Conservation (phyloP, 2,888 invertebrate genomes). For the Ctena decussata region DNA sequence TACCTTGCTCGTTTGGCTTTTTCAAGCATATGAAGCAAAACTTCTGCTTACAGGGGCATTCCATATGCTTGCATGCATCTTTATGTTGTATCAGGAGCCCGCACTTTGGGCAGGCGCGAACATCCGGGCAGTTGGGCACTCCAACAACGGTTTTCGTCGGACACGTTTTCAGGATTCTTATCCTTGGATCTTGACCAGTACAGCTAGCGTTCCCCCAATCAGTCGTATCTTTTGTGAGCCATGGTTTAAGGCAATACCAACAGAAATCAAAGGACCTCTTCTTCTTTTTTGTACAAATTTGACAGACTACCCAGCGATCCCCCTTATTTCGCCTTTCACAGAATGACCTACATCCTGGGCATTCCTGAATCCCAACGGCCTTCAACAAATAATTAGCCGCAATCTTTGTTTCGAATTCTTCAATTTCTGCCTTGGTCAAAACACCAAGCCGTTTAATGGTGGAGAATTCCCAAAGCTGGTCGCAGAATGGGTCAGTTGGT, state of each 20-base stretch:
- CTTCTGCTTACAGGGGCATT: conserved; percentile 66
- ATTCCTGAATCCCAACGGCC: conserved; percentile 63
- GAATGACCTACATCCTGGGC: conserved; percentile 59
- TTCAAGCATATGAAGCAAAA: conserved; percentile 73
- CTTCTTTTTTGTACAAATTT: conserved; percentile 53
- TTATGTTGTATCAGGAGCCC: conserved; percentile 68
- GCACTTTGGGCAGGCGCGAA: conserved; percentile 69
- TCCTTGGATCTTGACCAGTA: conserved; percentile 60
- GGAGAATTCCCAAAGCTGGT: conserved; percentile 62
- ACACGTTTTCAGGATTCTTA: conserved; percentile 53
- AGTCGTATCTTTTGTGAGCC: conserved; percentile 29
- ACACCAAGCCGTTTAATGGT: conserved; percentile 63
- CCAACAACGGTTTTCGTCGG: conserved; percentile 58
- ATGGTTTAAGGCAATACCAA: conserved; percentile 63
- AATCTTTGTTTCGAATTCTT: conserved; percentile 67
- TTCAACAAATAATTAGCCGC: conserved; percentile 63
- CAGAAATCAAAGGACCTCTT: conserved; percentile 65
- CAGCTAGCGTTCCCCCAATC: conserved; percentile 65
- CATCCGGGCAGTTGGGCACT: conserved; percentile 60
- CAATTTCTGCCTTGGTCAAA: conserved; percentile 57
- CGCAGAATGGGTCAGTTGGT: conserved; percentile 45
- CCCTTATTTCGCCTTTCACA: conserved; percentile 50
- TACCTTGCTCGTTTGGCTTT: conserved; percentile 15
- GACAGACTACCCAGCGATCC: conserved; percentile 61
- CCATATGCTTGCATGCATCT: conserved; percentile 68